A percentile compares a stretch with the other conserved stretches of the same genome.
These are phyloP conservation scores for Danionella cerebrum DNA, from an alignment of 2,113 vertebrate species.

Conservation along the genomic window DNA sequence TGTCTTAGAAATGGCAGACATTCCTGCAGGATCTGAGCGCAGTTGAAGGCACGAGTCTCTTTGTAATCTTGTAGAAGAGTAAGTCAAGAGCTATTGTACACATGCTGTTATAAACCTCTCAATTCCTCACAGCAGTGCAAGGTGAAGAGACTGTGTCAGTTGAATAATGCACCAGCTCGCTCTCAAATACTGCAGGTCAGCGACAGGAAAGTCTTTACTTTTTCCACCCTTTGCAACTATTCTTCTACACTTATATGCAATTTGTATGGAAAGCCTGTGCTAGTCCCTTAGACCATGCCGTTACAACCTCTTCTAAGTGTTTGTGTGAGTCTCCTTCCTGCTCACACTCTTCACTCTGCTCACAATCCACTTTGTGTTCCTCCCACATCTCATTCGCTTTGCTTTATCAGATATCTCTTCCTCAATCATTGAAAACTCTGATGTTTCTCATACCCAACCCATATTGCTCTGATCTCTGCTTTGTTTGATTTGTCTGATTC, in stretches of 20 bases:
- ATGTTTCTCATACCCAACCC: too few relatives aligned
- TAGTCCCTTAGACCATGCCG: background rate
- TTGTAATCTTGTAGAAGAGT: constrained; percentile 4
- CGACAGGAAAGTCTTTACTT: constrained; percentile 16
- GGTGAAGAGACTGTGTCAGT: background rate
- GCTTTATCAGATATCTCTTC: too few relatives aligned
- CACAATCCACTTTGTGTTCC: too few relatives aligned
- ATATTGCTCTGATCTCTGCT: too few relatives aligned
- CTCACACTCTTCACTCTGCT: too few relatives aligned
- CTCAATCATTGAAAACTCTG: too few relatives aligned
- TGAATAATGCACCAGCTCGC: constrained; percentile 10
- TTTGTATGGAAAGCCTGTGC: background rate
- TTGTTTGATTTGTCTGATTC: too few relatives aligned
- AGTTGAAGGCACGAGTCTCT: constrained; percentile 42
- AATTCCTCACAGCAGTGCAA: background rate
- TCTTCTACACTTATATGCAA: constrained; percentile 16
- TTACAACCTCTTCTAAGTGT: background rate
- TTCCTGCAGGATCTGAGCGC: constrained; percentile 38
- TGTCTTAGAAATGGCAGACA: constrained; percentile 33
- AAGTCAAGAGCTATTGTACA: constrained; percentile 3
- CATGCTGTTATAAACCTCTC: constrained; percentile 18
- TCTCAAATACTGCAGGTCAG: background rate
- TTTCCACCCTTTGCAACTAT: background rate
- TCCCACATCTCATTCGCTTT: too few relatives aligned
- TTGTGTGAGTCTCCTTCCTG: too few relatives aligned